A percentile compares a stretch with the other conserved stretches of the same genome.
phyloP scores from a whole-genome alignment of 1,140 invertebrate genomes.

The Metaphire vulgaris region DNA sequence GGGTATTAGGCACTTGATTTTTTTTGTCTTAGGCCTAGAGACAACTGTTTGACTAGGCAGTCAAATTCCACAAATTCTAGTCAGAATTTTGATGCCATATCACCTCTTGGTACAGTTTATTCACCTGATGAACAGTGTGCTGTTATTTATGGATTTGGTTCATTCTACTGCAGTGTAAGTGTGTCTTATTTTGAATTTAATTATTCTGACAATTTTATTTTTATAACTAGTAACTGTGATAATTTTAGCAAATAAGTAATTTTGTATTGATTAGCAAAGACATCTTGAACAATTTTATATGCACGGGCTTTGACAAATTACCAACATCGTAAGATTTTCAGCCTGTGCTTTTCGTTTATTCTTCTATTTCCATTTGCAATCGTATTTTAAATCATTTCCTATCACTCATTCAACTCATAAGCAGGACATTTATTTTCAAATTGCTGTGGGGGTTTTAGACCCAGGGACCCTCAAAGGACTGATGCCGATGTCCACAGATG shows the following conservation, averaged over 20 bases:
- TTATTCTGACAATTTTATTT: background rate
- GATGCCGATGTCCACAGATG: background rate
- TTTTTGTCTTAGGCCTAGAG: background rate
- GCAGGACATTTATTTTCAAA: background rate
- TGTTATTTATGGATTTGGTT: slow-evolving; percentile 32
- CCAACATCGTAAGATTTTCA: background rate
- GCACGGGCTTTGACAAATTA: background rate
- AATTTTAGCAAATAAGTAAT: background rate
- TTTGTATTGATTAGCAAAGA: too few relatives aligned
- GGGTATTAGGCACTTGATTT: background rate
- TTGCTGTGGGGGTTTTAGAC: background rate
- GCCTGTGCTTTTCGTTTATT: background rate
- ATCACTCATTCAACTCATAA: background rate
- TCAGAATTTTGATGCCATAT: background rate
- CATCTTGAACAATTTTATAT: too few relatives aligned
- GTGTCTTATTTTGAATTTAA: background rate
- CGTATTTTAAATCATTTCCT: background rate
- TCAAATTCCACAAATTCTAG: background rate
- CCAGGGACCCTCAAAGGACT: background rate
- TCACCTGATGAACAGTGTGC: slow-evolving; percentile 36
- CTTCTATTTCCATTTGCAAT: background rate
- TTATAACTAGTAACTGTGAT: background rate
- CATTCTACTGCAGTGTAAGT: slow-evolving; percentile 38
- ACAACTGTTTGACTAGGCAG: background rate
- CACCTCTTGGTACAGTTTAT: slow-evolving; percentile 30